phyloP scores from a whole-genome alignment of 2,113 vertebrate genomes.

The Cephalopholis sonnerati region DNA sequence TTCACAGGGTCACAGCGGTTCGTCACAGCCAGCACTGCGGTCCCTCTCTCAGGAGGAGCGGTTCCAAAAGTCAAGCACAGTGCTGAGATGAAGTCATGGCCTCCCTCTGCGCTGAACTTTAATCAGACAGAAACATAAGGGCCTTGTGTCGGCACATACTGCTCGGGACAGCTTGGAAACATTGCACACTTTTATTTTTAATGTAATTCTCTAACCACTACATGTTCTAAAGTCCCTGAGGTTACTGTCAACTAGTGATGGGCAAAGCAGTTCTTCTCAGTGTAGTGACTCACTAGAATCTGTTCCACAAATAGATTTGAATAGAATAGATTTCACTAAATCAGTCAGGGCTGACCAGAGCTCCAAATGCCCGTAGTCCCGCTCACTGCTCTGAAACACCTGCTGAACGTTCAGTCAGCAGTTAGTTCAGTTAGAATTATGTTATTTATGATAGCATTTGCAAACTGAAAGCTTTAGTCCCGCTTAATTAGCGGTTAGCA shows the following conservation, averaged over 20 bases:
- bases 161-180: slow-evolving; percentile 2
- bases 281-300: no score
- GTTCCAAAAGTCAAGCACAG: slow-evolving; percentile 20
- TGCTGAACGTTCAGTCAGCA: no score
- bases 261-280: no score
- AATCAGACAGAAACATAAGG: neutral
- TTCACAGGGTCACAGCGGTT: slow-evolving; percentile 2
- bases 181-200: slow-evolving; percentile 9
- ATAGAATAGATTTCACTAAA: no score
- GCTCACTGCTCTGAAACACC: no score
- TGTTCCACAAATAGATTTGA: no score
- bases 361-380: no score
- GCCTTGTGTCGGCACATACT: slow-evolving; percentile 13
- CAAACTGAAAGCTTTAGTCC: no score
- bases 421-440: no score
- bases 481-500: no score
- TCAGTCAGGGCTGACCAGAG: no score
- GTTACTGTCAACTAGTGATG: neutral
- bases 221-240: neutral
- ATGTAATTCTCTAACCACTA: slow-evolving; percentile 51
- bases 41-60: slow-evolving; percentile 1
- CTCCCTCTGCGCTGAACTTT: neutral
- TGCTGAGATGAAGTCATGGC: neutral
- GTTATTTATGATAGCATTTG: no score
- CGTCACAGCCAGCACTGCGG: slow-evolving; percentile 35